Percentiles rank a stretch among this genome's conserved stretches.
These are phyloP conservation scores for Clivina fossor DNA, from an alignment of 2,888 invertebrate genomes.

Conservation along the genomic window DNA sequence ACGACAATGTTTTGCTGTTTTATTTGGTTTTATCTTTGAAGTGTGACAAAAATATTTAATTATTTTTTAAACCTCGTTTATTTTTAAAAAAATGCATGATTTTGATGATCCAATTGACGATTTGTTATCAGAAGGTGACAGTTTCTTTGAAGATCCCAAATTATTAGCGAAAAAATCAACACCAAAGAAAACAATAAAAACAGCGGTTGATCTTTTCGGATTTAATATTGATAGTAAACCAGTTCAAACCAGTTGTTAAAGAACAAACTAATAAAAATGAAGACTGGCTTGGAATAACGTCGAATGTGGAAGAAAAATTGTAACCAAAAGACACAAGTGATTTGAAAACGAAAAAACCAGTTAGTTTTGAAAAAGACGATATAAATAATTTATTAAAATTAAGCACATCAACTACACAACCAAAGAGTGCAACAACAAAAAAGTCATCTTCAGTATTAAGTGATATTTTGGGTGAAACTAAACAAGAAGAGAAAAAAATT, in stretches of 20 bases:
- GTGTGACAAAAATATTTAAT: too few species aligned
- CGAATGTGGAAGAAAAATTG: too few species aligned
- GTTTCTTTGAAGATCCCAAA: constrained; percentile 68
- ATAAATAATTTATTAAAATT: constrained; percentile 34
- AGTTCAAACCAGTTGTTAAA: constrained; percentile 46
- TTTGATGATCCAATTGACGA: constrained; percentile 67
- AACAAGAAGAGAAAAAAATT: constrained; percentile 37
- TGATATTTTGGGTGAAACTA: constrained; percentile 25
- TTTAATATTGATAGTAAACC: constrained; percentile 40
- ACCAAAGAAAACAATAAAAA: constrained; percentile 45
- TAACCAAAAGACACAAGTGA: constrained; percentile 15
- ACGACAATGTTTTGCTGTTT: too few species aligned
- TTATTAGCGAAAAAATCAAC: constrained; percentile 43
- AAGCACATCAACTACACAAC: constrained; percentile 14
- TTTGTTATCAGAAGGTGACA: constrained; percentile 69
- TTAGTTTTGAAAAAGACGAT: constrained; percentile 28
- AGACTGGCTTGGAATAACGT: constrained; percentile 46
- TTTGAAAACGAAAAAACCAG: too few species aligned
- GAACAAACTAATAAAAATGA: constrained; percentile 46
- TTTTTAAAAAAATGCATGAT: constrained; percentile 50
- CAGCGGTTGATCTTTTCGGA: constrained; percentile 46
- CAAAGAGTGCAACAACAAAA: constrained; percentile 20
- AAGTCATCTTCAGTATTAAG: constrained; percentile 27
- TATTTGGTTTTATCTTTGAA: too few species aligned
- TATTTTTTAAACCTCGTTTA: too few species aligned